Evolutionary conservation across 2,888 invertebrate genomes (phyloP), one percentile per base, ranked within the genome.

Genomic region (Drosophila siamana): DNA sequence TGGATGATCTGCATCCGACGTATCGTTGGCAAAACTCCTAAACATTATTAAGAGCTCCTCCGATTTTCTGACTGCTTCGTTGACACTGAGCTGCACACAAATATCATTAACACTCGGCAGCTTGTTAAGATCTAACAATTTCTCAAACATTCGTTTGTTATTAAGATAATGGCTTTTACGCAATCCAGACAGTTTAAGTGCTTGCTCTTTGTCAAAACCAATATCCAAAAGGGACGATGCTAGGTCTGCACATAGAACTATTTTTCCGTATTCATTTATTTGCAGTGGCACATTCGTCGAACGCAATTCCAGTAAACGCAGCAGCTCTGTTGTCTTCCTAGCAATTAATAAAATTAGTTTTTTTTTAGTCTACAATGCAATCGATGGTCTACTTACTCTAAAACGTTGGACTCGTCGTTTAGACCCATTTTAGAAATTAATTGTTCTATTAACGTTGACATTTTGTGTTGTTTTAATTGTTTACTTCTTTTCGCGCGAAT

Each of bases 231-330:
- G 73, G 7, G 89, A 83, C 4, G 94, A 93, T 30, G 95, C 94
- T 44, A 95, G 88, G 86, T 95, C 95, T 30, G 95, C 90, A 74
- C 95, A 95, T 47, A 95, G 91, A 0, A 95, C 93, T 24, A 93
- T 93, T 91, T 94, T 95, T 4, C 94, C 93, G 8, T 93, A 93
- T 68, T 95, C 95, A 63, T 93, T 94, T 43, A 95, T 93, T 55
- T 90, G 88, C 8, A 90, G 67, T 0, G 89, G 85, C 1, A 88
- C 83, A 62, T 91, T 91, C 4, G 85, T 59, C 2, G 92, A 90
- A 5, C 92, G 91, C 11, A 92, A 57, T 26, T 92, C 90, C 8
- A 92, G 54, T 2, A 92, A 83, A 24, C 92, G 86, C 11, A 91
- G 61, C 0, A 92, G 52, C 62, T 92, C 92, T 0, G 82, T 90